Evolutionary conservation across 2,888 invertebrate genomes (phyloP), one percentile per base, ranked within the genome.

Genomic region (Chloroclysta siterata): DNA sequence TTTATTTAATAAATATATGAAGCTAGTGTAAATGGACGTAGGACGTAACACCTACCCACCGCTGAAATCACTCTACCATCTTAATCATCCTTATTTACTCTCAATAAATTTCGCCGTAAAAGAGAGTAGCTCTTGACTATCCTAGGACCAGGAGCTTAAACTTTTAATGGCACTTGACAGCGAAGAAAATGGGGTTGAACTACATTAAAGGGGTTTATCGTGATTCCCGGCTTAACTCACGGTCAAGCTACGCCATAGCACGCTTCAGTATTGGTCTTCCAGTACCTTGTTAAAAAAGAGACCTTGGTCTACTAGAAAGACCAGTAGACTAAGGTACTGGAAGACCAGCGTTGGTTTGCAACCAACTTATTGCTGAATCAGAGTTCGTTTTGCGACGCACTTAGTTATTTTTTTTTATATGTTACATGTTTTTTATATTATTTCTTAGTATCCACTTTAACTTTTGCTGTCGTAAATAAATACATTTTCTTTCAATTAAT

Each of bases 131-230:
- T 73, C 69, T 65, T 68, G 73, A 70, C 76, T 73, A 77, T 73
- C 73, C 77, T 79, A 78, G 81, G 36, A 72, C 79, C 68, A 71
- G 65, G 69, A 72, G 79, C 80, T 81, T 78, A 78, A 87, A 87
- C 82, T 87, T 87, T 85, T 86, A 87, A 88, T 85, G 80, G 85
- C 82, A 82, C 85, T 85, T 84, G 82, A 82, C 81, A 79, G 75
- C 79, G 76, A 78, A 76, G 79, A 82, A 79, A 86, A 86, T 80
- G 80, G 82, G 33, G 75, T 81, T 81, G 77, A 81, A 80, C 77
- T 78, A 80, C 81, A 81, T 83, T 81, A 80, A 79, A 82, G 81
- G 77, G 77, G 74, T 83, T 81, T 82, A 85, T 84, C 82, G 74
- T 76, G 77, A 82, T 80, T 82, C 80, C 83, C 78, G 70, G 66